Conservation (phyloP, 2,797 vertebrate species). For the Alosa sapidissima region DNA sequence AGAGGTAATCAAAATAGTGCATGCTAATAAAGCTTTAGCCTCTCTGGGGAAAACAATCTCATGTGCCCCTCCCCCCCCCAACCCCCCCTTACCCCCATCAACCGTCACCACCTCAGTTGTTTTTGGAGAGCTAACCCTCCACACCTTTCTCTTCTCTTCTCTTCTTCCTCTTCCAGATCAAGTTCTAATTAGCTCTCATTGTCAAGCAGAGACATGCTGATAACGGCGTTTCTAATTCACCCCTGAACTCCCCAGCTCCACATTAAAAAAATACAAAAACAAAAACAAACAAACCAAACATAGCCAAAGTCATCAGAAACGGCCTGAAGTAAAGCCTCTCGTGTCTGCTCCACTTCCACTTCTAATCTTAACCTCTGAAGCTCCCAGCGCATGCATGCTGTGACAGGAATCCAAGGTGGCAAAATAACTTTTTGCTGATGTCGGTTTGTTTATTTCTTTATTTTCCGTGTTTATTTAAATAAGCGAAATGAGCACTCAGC, state of each 20-base stretch:
- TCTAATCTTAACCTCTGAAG: slow-evolving; percentile 54
- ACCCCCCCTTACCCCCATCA: not conserved
- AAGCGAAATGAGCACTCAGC: not conserved
- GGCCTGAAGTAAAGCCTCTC: slow-evolving; percentile 49
- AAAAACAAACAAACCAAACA: slow-evolving; percentile 37
- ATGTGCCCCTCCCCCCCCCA: not conserved
- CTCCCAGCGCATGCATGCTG: slow-evolving; percentile 50
- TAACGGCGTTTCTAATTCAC: not conserved
- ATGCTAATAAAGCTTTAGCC: not conserved
- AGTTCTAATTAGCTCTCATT: not conserved
- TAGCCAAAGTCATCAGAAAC: slow-evolving; percentile 24
- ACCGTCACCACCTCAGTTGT: not conserved
- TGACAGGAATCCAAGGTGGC: slow-evolving; percentile 48
- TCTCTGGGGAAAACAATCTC: not conserved
- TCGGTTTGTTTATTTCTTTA: slow-evolving; percentile 30
- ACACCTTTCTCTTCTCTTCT: too few relatives aligned
- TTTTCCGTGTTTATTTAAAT: not conserved
- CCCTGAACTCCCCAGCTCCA: not conserved
- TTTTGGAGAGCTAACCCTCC: not conserved
- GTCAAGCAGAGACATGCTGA: not conserved
- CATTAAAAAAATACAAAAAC: not conserved
- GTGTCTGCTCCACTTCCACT: slow-evolving; percentile 36
- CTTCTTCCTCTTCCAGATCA: not conserved
- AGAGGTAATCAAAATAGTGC: not conserved
- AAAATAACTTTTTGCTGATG: slow-evolving; percentile 53